phyloP scores from a whole-genome alignment of 2,888 invertebrate species.

The Sussaba pulchella region DNA sequence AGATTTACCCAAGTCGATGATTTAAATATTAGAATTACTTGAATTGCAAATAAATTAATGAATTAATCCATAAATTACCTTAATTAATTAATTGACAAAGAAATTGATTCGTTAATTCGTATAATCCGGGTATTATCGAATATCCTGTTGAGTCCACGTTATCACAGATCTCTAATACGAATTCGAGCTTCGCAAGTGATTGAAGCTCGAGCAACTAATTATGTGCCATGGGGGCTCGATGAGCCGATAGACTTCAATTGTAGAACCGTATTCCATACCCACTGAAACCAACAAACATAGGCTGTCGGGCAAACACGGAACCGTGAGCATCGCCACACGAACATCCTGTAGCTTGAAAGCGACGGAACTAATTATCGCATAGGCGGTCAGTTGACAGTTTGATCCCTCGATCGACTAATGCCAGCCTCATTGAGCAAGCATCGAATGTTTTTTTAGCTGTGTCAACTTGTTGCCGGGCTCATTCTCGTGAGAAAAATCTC shows the following conservation, averaged over 20 bases:
- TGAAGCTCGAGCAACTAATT: neutral
- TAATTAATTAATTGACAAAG: no score
- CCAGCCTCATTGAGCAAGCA: conserved; percentile 10
- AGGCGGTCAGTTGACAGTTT: neutral
- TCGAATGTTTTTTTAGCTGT: conserved; percentile 18
- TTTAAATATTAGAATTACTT: no score
- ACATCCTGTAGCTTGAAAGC: conserved; percentile 1
- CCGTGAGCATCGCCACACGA: neutral
- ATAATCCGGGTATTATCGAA: no score
- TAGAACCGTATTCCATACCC: neutral
- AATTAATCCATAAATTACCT: no score
- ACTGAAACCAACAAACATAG: neutral
- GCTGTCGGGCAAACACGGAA: neutral
- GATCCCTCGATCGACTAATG: neutral
- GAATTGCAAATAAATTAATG: no score
- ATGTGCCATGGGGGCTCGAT: neutral
- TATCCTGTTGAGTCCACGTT: no score
- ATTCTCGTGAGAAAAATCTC: no score
- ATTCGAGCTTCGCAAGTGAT: neutral
- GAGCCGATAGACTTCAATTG: neutral
- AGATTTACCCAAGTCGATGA: no score
- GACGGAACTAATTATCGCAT: conserved; percentile 17
- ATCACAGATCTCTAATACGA: no score
- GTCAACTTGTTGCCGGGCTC: conserved; percentile 8
- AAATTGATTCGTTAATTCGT: no score